Evolutionary conservation across 1,140 invertebrate species (phyloP).

Genomic region (Hormaphis cornu): DNA sequence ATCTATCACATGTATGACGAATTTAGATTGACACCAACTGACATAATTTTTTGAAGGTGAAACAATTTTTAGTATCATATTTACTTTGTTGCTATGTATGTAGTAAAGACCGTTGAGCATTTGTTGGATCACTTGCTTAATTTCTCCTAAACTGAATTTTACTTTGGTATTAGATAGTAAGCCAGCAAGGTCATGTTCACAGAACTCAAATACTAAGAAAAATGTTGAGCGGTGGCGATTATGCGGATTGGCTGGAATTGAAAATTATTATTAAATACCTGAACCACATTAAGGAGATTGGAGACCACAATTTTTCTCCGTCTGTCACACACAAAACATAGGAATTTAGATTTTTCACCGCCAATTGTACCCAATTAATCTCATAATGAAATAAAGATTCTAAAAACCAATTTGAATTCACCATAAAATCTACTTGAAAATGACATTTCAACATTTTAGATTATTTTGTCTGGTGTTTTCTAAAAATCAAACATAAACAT

Average conservation of each 20-base stretch:
- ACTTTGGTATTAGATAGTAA: conserved; percentile 92
- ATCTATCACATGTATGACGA: conserved; percentile 47
- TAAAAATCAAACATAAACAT: too few relatives aligned
- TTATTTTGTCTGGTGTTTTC: too few relatives aligned
- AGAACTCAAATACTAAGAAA: conserved; percentile 97
- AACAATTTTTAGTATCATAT: not conserved
- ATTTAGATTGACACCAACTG: not conserved
- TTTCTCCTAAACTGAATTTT: conserved; percentile 92
- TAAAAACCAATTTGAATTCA: too few relatives aligned
- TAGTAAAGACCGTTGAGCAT: conserved; percentile 92
- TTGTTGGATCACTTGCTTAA: conserved; percentile 98
- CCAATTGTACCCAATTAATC: too few relatives aligned
- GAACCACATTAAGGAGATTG: too few relatives aligned
- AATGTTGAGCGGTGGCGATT: conserved; percentile 91
- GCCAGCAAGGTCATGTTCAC: conserved; percentile 97
- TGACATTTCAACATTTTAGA: too few relatives aligned
- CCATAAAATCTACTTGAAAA: too few relatives aligned
- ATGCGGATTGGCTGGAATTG: conserved; percentile 60
- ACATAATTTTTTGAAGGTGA: not conserved
- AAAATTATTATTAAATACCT: not conserved
- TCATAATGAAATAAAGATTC: too few relatives aligned
- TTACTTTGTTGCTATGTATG: conserved; percentile 89
- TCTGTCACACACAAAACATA: too few relatives aligned
- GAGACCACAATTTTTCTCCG: too few relatives aligned
- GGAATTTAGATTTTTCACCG: too few relatives aligned